Percentiles rank a stretch among this genome's conserved stretches.
phyloP scores from a whole-genome alignment of 2,113 vertebrate genomes.

The Hippocampus comes region DNA sequence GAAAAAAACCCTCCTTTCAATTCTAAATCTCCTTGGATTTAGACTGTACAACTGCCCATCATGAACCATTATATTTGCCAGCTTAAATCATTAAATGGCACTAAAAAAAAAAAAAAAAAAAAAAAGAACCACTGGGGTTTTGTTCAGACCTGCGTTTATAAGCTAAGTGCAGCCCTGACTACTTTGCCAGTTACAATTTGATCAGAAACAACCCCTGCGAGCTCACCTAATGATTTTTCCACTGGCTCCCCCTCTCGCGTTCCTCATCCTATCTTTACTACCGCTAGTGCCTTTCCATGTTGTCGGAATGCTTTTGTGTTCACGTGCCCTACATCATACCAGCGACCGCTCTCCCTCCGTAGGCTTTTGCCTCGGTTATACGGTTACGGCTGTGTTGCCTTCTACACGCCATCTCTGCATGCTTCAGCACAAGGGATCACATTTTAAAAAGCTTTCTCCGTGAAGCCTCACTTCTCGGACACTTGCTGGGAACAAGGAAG shows the following conservation, averaged over 20 bases:
- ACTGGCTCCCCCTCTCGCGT: constrained; percentile 20
- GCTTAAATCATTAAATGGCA: not conserved
- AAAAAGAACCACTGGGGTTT: not conserved
- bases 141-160: not conserved
- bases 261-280: constrained; percentile 22
- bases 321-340: constrained; percentile 17
- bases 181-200: constrained; percentile 26
- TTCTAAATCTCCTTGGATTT: too few species aligned
- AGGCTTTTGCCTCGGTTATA: constrained; percentile 6
- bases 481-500: constrained; percentile 60
- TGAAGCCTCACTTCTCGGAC: constrained; percentile 53
- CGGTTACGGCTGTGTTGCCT: constrained; percentile 1
- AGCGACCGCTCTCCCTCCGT: constrained; percentile 23
- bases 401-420: constrained; percentile 24
- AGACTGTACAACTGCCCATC: too few species aligned
- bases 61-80: not conserved
- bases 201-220: constrained; percentile 34
- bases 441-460: constrained; percentile 43
- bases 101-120: not conserved
- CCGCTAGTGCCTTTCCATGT: constrained; percentile 21
- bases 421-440: constrained; percentile 38
- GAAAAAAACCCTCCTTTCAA: too few species aligned
- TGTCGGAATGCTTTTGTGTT: constrained; percentile 26
- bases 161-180: not conserved
- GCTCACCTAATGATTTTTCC: constrained; percentile 52